Evolutionary conservation across 1,140 invertebrate genomes (phyloP), one percentile per base, ranked within the genome.

Genomic region (Drosophila paulistorum): DNA sequence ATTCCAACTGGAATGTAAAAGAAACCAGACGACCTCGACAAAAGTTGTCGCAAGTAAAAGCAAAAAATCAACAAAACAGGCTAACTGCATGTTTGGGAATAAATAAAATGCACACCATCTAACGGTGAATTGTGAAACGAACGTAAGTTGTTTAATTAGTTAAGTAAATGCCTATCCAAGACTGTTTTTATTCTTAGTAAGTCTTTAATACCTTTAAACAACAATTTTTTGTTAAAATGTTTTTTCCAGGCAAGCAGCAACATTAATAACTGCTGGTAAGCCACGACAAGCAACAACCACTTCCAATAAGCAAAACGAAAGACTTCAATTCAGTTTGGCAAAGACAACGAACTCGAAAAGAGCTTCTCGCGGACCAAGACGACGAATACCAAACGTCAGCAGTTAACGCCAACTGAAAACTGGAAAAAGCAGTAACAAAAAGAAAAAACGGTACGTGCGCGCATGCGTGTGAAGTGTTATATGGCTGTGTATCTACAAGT

Each of bases 261-360:
- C 58, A 61, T 65, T 59, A 68, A 62, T 61, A 68, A 13, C 14
- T 63, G 65, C 74, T 71, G 77, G 78, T 65, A 86, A 30, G 81
- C 84, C 84, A 77, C 48, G 68, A 55, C 66, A 67, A 71, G 55
- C 76, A 70, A 66, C 75, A 64, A 70, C 68, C 78, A 76, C 85
- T 89, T 89, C 85, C 85, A 86, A 70, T 86, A 74, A 83, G 81
- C 89, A 81, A 86, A 90, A 89, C 90, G 90, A 91, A 91, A 91
- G 90, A 91, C 90, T 91, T 91, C 79, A 91, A 81, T 90, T 91
- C 76, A 91, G 90, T 91, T 90, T 79, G 87, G 79, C 81, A 74
- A 90, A 91, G 90, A 91, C 90, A 91, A 91, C 90, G 90, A 91
- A 91, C 90, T 76, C 84, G 90, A 79, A 76, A 80, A 90, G 90